phyloP scores from a whole-genome alignment of 2,797 vertebrate species.

The Cuculus canorus region DNA sequence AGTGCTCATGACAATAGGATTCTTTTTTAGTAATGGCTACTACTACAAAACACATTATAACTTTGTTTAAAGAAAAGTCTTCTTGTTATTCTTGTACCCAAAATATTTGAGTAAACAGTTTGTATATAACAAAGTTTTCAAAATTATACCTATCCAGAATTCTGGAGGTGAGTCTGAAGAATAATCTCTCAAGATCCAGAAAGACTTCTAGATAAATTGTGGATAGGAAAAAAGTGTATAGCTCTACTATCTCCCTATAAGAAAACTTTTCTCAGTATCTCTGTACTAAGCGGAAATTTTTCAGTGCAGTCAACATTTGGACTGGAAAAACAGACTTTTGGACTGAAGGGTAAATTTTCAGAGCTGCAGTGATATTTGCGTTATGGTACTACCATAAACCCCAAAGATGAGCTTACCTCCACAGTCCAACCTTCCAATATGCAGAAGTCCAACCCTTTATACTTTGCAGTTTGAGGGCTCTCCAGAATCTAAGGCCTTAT shows the following conservation, averaged over 20 bases:
- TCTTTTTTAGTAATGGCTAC: background rate
- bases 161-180: background rate
- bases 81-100: background rate
- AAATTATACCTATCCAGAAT: background rate
- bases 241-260: background rate
- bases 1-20: background rate
- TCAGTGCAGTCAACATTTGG: background rate
- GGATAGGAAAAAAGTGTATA: background rate
- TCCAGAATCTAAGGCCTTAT: background rate
- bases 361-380: constrained; percentile 29
- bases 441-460: background rate
- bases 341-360: constrained; percentile 15
- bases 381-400: background rate
- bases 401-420: background rate
- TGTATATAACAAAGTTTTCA: background rate
- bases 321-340: background rate
- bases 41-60: background rate
- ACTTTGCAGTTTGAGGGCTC: background rate
- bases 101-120: background rate
- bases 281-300: background rate
- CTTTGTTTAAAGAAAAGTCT: background rate
- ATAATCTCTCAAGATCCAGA: background rate
- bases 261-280: background rate
- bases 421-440: background rate
- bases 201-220: background rate